A percentile compares a stretch with the other conserved stretches of the same genome.
Evolutionary conservation across 2,888 invertebrate species (phyloP).

Genomic region (Drosophila kuntzei): DNA sequence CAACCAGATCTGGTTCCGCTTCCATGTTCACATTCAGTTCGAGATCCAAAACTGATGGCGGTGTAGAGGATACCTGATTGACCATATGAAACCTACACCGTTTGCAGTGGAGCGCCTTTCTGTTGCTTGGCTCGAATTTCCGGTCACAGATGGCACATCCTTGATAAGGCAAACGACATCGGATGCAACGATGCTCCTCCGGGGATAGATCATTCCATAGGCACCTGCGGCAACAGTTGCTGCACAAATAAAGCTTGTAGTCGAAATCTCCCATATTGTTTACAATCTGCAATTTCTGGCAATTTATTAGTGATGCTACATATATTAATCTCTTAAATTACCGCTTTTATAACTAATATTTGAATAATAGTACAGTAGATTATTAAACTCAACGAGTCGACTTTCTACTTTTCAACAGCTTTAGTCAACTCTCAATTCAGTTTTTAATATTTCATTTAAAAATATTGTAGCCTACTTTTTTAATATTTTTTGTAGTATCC

Average conservation of each 20-base stretch:
- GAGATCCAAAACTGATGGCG: conserved; percentile 29
- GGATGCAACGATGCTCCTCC: conserved; percentile 50
- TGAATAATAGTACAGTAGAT: neutral
- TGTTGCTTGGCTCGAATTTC: conserved; percentile 45
- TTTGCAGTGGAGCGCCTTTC: conserved; percentile 42
- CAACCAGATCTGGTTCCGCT: conserved; percentile 1
- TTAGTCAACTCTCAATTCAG: neutral
- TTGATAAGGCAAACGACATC: conserved; percentile 38
- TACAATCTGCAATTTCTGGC: neutral
- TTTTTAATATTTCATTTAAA: neutral
- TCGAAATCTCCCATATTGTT: conserved; percentile 20
- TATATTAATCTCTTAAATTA: neutral
- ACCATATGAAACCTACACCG: conserved; percentile 53
- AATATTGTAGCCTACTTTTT: conserved; percentile 5
- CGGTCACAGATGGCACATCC: conserved; percentile 47
- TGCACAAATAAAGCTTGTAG: conserved; percentile 43
- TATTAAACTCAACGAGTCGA: neutral
- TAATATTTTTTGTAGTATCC: conserved; percentile 1
- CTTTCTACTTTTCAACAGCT: neutral
- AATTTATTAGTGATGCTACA: neutral
- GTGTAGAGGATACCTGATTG: conserved; percentile 12
- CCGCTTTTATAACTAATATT: neutral
- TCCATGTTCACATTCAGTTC: conserved; percentile 21
- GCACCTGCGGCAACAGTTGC: conserved; percentile 43
- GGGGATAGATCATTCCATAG: conserved; percentile 47